Conservation (phyloP, 2,113 vertebrate genomes). For the Laterallus jamaicensis region DNA sequence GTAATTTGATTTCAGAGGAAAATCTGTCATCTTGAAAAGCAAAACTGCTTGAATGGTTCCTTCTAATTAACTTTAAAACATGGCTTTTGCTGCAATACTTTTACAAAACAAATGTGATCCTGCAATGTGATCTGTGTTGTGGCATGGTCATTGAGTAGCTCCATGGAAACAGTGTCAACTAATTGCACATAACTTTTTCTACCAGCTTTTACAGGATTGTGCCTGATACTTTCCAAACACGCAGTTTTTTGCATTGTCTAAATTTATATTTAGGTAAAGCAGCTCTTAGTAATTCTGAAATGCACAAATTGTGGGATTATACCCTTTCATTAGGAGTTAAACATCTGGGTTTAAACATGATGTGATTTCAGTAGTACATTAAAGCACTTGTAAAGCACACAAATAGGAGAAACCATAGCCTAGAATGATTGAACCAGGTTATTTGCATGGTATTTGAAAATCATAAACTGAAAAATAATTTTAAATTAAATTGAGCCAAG, state of each 20-base stretch:
- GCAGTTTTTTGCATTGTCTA: background rate
- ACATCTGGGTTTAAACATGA: background rate
- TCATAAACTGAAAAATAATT: background rate
- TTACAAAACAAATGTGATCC: background rate
- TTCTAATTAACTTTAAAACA: slow-evolving; percentile 43
- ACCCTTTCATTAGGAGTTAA: background rate
- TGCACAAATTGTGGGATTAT: background rate
- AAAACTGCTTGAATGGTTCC: slow-evolving; percentile 4
- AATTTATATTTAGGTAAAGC: background rate
- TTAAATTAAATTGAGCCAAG: background rate
- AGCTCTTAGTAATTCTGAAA: background rate
- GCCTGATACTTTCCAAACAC: background rate
- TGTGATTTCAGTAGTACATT: background rate
- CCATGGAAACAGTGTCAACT: background rate
- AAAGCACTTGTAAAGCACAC: background rate
- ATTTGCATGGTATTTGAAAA: background rate
- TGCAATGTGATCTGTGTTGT: background rate
- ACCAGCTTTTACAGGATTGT: background rate
- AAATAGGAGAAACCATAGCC: background rate
- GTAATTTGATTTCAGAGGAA: slow-evolving; percentile 23
- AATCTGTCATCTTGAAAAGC: slow-evolving; percentile 40
- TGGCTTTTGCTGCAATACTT: slow-evolving; percentile 24
- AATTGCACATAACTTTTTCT: background rate
- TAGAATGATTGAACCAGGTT: background rate
- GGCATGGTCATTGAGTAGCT: background rate